Evolutionary conservation across 2,888 invertebrate species (phyloP), one percentile per base, ranked within the genome.

Genomic region (Nephrotoma guestfalica): DNA sequence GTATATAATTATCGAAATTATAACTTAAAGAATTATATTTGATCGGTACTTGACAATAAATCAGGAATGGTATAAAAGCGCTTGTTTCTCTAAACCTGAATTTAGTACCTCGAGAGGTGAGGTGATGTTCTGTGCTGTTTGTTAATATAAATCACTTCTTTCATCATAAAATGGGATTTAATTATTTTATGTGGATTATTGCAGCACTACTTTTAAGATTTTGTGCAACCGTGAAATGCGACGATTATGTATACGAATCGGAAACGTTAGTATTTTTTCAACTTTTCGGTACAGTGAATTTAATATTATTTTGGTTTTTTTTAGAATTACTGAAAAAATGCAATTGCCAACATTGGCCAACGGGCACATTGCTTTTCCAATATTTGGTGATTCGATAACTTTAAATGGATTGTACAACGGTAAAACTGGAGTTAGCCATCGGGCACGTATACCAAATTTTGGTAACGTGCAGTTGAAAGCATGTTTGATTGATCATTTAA

Each of bases 341-440:
- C 30, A 93, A 88, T 93, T 94, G 93, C 93, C 94, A 5, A 93
- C 93, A 0, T 89, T 94, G 3, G 93, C 93, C 0, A 94, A 94
- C 88, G 94, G 94, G 0, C 94, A 94, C 88, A 88, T 94, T 86
- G 94, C 94, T 0, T 93, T 93, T 7, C 93, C 93, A 30, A 89
- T 94, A 18, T 93, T 93, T 89, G 93, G 94, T 43, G 93, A 94
- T 88, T 92, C 93, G 0, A 93, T 94, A 2, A 93, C 93, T 88
- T 92, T 94, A 91, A 94, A 94, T 88, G 94, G 94, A 0, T 88
- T 94, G 0, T 94, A 94, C 90, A 94, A 93, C 89, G 94, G 94
- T 1, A 90, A 89, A 6, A 91, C 90, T 0, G 94, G 94, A 0
- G 91, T 92, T 83, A 94, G 94, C 88, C 93, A 92, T 86, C 91